Evolutionary conservation across 2,888 invertebrate genomes (phyloP), one percentile per base, ranked within the genome.

Genomic region (Drosophila affinis): DNA sequence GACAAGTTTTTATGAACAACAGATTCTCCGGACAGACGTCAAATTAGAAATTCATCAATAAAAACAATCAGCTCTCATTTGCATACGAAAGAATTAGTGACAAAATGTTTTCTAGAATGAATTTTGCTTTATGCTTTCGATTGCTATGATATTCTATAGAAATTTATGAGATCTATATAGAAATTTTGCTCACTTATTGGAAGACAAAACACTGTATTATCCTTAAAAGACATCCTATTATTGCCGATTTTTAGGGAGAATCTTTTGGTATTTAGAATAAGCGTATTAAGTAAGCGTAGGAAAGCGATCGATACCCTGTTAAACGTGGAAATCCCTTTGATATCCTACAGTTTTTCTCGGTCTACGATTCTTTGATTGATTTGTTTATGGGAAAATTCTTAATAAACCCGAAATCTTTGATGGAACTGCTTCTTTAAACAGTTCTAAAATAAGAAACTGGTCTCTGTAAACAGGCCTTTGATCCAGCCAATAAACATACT

Each of bases 21-120:
- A 14, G 14, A 29, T 56, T 51, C 46, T 32, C 21, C 21, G 18
- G n/a, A 46, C 29, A 53, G 51, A 27, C 52, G 74, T 77, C 63
- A 72, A 72, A 77, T 70, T 61, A 72, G 55, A 34, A 81, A 78
- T 79, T 72, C 62, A 54, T 77, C 70, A 52, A 77, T 70, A 56
- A 61, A 75, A 74, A 59, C 75, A 81, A 69, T 72, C 39, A 21
- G 34, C 18, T 39, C 44, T 44, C 14, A 62, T 60, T 69, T 51
- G 3, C 52, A 76, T 64, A 44, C 3, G 21, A 57, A 58, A 48
- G 5, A 58, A 44, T 21, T 21, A 21, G 24, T 1, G 4, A 2
- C 27, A 39, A 59, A 48, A 51, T 48, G 27, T 21, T 56, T 44
- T 49, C 51, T 34, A 34, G 39, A 39, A 6, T 39, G 17, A 60